These are phyloP conservation scores for Oreochromis mossambicus DNA, from an alignment of 2,797 vertebrate species.

Conservation along the genomic window DNA sequence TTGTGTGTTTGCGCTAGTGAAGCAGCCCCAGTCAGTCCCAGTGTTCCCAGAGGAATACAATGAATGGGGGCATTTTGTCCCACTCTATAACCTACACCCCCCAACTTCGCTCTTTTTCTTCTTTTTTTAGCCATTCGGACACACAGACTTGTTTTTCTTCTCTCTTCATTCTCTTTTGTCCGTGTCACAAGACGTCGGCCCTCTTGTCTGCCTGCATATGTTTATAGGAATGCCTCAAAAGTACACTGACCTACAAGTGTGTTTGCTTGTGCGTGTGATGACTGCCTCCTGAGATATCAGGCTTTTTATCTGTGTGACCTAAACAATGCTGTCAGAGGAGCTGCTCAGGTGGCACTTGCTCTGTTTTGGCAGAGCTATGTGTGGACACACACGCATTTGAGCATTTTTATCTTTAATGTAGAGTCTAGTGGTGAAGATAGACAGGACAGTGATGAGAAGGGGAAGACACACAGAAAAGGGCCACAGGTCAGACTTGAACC, in stretches of 20 bases:
- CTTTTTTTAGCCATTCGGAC: slow-evolving; percentile 52
- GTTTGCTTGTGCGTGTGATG: neutral
- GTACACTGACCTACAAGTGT: neutral
- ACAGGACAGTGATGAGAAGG: neutral
- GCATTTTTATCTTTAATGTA: neutral
- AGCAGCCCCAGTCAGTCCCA: slow-evolving; percentile 77
- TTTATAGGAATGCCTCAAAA: slow-evolving; percentile 7
- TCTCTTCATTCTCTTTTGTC: slow-evolving; percentile 49
- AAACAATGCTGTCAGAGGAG: neutral
- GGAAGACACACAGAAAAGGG: neutral
- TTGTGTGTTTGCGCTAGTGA: slow-evolving; percentile 89
- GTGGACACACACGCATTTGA: neutral
- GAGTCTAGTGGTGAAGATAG: neutral
- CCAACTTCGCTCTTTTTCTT: neutral
- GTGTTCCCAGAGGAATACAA: slow-evolving; percentile 93
- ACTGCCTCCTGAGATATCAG: neutral
- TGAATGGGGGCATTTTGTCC: slow-evolving; percentile 93
- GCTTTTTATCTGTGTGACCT: slow-evolving; percentile 25
- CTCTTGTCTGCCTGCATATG: slow-evolving; percentile 14
- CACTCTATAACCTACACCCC: slow-evolving; percentile 30
- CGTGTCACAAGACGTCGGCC: slow-evolving; percentile 41
- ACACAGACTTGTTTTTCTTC: slow-evolving; percentile 88
- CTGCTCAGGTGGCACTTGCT: slow-evolving; percentile 34
- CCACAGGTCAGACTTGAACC: neutral
- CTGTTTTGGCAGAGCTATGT: neutral